Evolutionary conservation across 2,797 vertebrate species (phyloP), one percentile per base, ranked within the genome.

Genomic region (Lepus oiostolus): DNA sequence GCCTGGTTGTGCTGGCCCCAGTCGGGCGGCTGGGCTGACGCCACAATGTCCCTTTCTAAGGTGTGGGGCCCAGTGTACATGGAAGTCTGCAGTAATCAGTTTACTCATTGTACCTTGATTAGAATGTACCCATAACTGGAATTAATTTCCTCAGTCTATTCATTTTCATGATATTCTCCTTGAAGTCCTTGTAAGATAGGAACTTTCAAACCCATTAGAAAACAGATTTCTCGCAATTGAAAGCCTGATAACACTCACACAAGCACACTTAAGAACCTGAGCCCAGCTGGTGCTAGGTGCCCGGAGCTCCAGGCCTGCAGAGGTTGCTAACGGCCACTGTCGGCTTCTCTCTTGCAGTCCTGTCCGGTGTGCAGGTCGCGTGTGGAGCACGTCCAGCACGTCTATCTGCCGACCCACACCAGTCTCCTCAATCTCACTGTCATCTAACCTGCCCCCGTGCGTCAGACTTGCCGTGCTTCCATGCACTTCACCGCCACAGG

Each of bases 321-420:
- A 21, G n/a, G 22, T 3, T 1, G 24, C 85, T 97, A 74, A 97
- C 81, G 2, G 9, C 16, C 6, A 0, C 17, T 32, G 4, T 77
- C 52, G 89, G 28, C 91, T 96, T 95, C 52, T 94, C 68, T 94
- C 89, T 96, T 96, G 10, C 98, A 99, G 99, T 98, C 98, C 0
- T 99, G 99, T 97, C 99, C 99, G 0, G 99, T 99, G 94, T 99
- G 99, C 97, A 99, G 99, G 80, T 99, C 99, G 0, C 98, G 98
- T 4, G 99, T 99, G 95, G 99, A 99, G 82, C 99, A 99, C 5
- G 98, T 99, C 86, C 99, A 99, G 98, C 99, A 99, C 1, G 98
- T 99, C 97, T 99, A 99, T 97, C 98, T 99, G 97, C 99, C 99
- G 91, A 99, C 99, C 54, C 99, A 99, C 98, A 99, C 99, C 98